phyloP scores from a whole-genome alignment of 2,888 invertebrate species.

The Agrotis puta region DNA sequence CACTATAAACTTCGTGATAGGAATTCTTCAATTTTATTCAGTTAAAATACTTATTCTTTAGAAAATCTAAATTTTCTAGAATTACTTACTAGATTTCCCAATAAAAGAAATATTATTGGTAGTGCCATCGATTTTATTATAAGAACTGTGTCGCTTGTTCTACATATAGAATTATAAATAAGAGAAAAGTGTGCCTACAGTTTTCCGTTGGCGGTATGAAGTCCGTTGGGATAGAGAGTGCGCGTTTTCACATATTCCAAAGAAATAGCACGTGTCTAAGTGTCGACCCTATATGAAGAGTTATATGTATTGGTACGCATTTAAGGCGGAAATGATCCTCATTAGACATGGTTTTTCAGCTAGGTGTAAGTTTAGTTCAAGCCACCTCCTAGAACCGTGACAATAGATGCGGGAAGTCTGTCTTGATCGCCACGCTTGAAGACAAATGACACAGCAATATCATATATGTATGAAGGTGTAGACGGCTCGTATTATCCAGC shows the following conservation, averaged over 20 bases:
- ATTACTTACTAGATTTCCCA: too few relatives aligned
- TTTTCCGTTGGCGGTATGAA: slow-evolving; percentile 15
- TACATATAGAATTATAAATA: slow-evolving; percentile 36
- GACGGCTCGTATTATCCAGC: slow-evolving; percentile 2
- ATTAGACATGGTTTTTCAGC: slow-evolving; percentile 9
- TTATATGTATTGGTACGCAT: not conserved
- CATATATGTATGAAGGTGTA: slow-evolving; percentile 11
- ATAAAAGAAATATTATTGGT: not conserved
- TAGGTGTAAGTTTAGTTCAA: slow-evolving; percentile 4
- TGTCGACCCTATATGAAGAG: slow-evolving; percentile 5
- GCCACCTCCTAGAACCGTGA: slow-evolving; percentile 32
- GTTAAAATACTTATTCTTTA: not conserved
- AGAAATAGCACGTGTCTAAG: slow-evolving; percentile 9
- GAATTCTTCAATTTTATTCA: not conserved
- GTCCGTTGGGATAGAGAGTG: slow-evolving; percentile 22
- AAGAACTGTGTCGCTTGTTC: slow-evolving; percentile 10
- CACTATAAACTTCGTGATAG: slow-evolving; percentile 8
- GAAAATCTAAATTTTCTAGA: not conserved
- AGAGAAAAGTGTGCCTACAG: slow-evolving; percentile 13
- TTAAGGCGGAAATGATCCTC: slow-evolving; percentile 14
- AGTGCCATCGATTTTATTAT: not conserved
- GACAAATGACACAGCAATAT: slow-evolving; percentile 22
- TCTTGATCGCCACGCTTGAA: slow-evolving; percentile 31
- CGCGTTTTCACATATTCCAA: not conserved
- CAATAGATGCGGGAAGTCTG: slow-evolving; percentile 51